Base-by-base conservation (phyloP, 2,797 vertebrate species). In the Anomalospiza imberbis region DNA sequence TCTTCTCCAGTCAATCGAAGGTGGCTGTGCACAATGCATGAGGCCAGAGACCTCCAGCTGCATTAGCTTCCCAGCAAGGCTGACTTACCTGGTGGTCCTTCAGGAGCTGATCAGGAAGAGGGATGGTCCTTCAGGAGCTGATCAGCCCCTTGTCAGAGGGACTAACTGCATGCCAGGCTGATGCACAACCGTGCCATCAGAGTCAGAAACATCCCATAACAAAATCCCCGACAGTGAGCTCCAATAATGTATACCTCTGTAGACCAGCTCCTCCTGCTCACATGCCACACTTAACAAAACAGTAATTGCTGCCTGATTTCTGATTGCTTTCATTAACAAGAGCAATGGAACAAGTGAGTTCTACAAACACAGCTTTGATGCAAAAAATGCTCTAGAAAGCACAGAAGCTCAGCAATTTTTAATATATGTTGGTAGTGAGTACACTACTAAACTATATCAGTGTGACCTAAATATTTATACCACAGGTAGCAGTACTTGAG, bases 1-100 rank as follows among this genome's bases (percentile, higher is more conserved):
- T 84, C 45, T 31, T 61, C 21, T 81, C 31, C 47, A 31, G 45
- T 36, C 0, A 0, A 80, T 47, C 0, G 0, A 83, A 81, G 28
- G 58, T 19, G 36, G 31, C 28, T 60, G 71, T 31, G 28, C 22
- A 13, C 20, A 17, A 36, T 16, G 31, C 25, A 22, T 34, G 32
- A 44, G 22, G 38, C 3, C 61, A 68, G 40, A 61, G 73, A 70
- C 4, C 40, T 71, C 17, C 60, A 31, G 38, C 57, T 74, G 57
- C 3, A 0, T 22, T 26, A 9, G 1, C 65, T 74, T 32, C 85
- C 48, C 66, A 66, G 54, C 66, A 57, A 34, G 67, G 32, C n/a
- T 48, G 40, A 29, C 16, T 29, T 26, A 18, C 44, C 31, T 22
- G 47, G 15, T 14, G 50, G 6, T 54, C 32, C 44, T 26, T 61